Evolutionary conservation across 1,140 invertebrate genomes (phyloP), one percentile per base, ranked within the genome.

Genomic region (Rhopalosiphum padi): DNA sequence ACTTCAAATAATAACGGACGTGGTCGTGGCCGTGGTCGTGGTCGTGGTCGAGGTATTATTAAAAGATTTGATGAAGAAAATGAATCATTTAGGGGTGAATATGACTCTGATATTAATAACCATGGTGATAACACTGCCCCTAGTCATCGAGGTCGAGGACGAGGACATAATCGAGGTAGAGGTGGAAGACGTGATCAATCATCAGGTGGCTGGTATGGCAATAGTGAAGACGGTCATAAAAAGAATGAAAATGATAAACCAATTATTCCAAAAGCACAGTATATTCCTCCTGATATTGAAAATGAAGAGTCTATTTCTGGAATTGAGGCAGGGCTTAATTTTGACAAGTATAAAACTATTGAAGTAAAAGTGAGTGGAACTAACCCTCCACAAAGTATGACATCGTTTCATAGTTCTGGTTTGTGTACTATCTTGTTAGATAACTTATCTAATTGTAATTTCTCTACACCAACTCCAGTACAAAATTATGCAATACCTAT

Each of bases 401-500:
- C 95, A 0, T 96, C 94, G 48, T 99, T 99, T 95, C 96, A 97
- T 37, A 95, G 96, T 11, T 96, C 97, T 2, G 96, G 96, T 1
- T 95, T 99, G 0, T 95, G 97, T 21, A 94, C 95, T 11, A 95
- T 97, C 22, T 94, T 99, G 0, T 87, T 97, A 23, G 96, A 97
- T 0, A 99, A 99, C 95, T 96, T 99, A 0, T 94, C 95, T 6
- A 97, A 97, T 94, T 97, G 97, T 0, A 97, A 97, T 0, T 99
- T 99, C 95, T 96, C 94, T 0, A 97, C 97, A 94, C 98, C 99
- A 0, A 99, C 99, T 0, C 99, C 99, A 0, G 97, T 99, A 77
- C 99, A 99, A 95, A 98, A 99, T 94, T 96, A 97, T 94, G 97
- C 98, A 0, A 97, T 99, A 86, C 98, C 99, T 0, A 97, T 98